Conservation (phyloP, 2,797 vertebrate genomes). For the Hyperoplus immaculatus region DNA sequence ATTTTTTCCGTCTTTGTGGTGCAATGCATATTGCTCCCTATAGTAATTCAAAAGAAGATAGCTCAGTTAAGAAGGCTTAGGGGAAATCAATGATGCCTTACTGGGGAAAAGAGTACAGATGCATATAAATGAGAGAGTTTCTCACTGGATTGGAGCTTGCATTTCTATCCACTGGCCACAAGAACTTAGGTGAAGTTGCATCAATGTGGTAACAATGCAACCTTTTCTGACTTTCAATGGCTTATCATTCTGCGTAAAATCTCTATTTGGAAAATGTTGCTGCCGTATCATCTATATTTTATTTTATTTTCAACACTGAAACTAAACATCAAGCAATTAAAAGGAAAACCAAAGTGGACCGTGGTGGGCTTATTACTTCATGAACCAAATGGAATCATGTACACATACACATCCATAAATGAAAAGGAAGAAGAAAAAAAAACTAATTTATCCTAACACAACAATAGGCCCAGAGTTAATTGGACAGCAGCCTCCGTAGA, state of each 20-base stretch:
- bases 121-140: constrained; percentile 74
- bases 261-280: constrained; percentile 39
- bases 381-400: constrained; percentile 47
- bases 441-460: constrained; percentile 65
- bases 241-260: constrained; percentile 9
- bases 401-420: constrained; percentile 32
- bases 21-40: constrained; percentile 76
- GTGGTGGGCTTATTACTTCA: constrained; percentile 39
- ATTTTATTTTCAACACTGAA: constrained; percentile 15
- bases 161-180: constrained; percentile 29
- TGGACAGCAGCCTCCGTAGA: constrained; percentile 62
- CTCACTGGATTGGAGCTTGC: constrained; percentile 29
- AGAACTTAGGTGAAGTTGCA: constrained; percentile 8
- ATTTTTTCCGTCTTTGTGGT: constrained; percentile 70
- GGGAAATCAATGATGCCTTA: constrained; percentile 80
- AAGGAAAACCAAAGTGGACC: constrained; percentile 43
- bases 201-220: constrained; percentile 1
- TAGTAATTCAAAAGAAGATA: constrained; percentile 84
- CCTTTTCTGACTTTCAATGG: constrained; percentile 1
- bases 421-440: not conserved
- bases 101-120: constrained; percentile 72
- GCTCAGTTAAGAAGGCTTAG: constrained; percentile 78
- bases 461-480: constrained; percentile 72
- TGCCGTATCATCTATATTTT: not conserved
- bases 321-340: constrained; percentile 52